Conservation (phyloP, 2,113 vertebrate species). For the Genyomyrus donnyi region DNA sequence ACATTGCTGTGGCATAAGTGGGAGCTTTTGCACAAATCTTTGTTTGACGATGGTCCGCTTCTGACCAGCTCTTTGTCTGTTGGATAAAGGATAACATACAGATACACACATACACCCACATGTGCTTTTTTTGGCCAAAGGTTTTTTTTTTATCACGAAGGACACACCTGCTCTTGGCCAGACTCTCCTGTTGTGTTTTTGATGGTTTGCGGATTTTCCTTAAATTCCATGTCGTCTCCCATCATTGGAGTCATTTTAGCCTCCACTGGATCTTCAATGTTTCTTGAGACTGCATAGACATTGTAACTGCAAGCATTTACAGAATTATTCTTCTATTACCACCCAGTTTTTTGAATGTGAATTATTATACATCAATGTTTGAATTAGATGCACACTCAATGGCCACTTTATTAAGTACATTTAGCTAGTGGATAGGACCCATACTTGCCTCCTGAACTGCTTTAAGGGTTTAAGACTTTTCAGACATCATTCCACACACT, state of each 20-base stretch:
- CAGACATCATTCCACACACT: background rate
- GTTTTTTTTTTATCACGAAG: background rate
- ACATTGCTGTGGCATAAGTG: constrained; percentile 49
- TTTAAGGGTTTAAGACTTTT: background rate
- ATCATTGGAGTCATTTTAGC: constrained; percentile 55
- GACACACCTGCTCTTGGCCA: constrained; percentile 10
- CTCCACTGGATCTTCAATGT: constrained; percentile 43
- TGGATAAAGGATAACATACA: background rate
- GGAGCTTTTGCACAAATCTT: constrained; percentile 44
- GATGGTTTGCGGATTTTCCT: constrained; percentile 6
- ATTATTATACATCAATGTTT: background rate
- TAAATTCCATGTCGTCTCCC: constrained; percentile 17
- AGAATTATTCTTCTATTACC: background rate
- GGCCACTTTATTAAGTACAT: background rate
- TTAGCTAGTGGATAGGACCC: background rate
- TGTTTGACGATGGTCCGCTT: constrained; percentile 30
- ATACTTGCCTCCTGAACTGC: background rate
- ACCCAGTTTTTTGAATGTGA: background rate
- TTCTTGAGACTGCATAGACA: constrained; percentile 56
- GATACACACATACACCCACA: background rate
- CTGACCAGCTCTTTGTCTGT: constrained; percentile 27
- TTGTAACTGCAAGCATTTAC: constrained; percentile 45
- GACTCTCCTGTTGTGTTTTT: background rate
- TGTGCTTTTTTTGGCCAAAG: background rate
- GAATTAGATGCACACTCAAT: background rate